These are phyloP conservation scores for Rhea pennata DNA, from an alignment of 2,113 vertebrate species.

Conservation along the genomic window DNA sequence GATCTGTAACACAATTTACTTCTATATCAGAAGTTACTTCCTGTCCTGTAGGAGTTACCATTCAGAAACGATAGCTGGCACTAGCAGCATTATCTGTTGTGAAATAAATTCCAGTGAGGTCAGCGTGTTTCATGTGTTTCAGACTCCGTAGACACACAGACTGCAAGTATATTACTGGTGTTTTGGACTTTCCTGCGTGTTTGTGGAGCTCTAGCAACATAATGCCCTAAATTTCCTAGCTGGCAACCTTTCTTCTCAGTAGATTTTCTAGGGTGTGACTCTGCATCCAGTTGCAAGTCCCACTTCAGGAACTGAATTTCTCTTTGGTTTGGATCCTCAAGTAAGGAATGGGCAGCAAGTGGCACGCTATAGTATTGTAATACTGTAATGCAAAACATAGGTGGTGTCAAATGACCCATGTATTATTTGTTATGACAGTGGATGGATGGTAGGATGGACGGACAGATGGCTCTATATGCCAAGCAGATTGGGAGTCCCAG, in stretches of 20 bases:
- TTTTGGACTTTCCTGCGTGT: background rate
- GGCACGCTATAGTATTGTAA: background rate
- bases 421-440: rapidly evolving
- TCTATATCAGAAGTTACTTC: background rate
- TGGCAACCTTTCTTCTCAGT: background rate
- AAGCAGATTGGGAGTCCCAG: background rate
- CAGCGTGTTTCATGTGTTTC: background rate
- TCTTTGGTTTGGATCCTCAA: background rate
- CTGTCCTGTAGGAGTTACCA: background rate
- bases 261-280: background rate
- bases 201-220: background rate
- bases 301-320: background rate
- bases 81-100: background rate
- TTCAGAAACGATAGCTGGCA: background rate
- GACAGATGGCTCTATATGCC: background rate
- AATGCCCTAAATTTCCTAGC: background rate
- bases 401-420: background rate
- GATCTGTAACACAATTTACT: background rate
- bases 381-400: background rate
- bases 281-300: background rate
- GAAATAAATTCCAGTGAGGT: background rate
- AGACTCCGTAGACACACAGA: background rate
- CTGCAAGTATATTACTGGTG: background rate
- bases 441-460: background rate
- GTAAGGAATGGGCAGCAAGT: background rate